Evolutionary conservation across 2,797 vertebrate genomes (phyloP).

Genomic region (Cottoperca gobio): DNA sequence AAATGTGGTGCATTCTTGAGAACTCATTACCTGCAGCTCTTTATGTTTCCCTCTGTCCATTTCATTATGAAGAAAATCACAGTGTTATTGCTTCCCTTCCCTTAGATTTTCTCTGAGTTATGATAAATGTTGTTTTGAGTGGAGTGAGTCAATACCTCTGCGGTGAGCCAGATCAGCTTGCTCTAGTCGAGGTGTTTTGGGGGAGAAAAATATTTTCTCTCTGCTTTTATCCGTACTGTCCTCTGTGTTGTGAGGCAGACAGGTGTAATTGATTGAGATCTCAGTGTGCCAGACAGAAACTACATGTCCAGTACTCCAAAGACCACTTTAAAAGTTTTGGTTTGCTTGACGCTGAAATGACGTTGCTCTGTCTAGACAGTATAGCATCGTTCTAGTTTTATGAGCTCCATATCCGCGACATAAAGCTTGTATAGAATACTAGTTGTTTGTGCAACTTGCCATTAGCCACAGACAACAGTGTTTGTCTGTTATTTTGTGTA

Average conservation of each 20-base stretch:
- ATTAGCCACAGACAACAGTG: conserved; percentile 4
- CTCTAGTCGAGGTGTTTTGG: conserved; percentile 40
- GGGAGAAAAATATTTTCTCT: conserved; percentile 30
- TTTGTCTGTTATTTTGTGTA: conserved; percentile 30
- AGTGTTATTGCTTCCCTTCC: conserved; percentile 45
- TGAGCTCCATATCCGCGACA: not conserved
- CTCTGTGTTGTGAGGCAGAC: conserved; percentile 49
- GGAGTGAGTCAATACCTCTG: conserved; percentile 38
- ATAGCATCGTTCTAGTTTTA: not conserved
- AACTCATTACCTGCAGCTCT: conserved; percentile 14
- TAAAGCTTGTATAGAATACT: conserved; percentile 1
- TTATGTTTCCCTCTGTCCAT: conserved; percentile 35
- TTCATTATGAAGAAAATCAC: conserved; percentile 53
- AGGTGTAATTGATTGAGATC: conserved; percentile 63
- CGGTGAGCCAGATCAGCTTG: conserved; percentile 35
- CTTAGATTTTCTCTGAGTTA: conserved; percentile 46
- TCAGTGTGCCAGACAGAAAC: conserved; percentile 21
- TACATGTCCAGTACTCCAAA: conserved; percentile 10
- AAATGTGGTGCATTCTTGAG: conserved; percentile 17
- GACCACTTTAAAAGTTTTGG: conserved; percentile 11
- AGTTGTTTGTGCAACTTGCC: conserved; percentile 5
- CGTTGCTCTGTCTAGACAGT: conserved; percentile 17
- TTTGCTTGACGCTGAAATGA: conserved; percentile 1
- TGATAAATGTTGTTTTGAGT: conserved; percentile 63
- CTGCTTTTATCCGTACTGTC: conserved; percentile 41